Evolutionary conservation across 2,888 invertebrate species (phyloP).

Genomic region (Fragum fragum): DNA sequence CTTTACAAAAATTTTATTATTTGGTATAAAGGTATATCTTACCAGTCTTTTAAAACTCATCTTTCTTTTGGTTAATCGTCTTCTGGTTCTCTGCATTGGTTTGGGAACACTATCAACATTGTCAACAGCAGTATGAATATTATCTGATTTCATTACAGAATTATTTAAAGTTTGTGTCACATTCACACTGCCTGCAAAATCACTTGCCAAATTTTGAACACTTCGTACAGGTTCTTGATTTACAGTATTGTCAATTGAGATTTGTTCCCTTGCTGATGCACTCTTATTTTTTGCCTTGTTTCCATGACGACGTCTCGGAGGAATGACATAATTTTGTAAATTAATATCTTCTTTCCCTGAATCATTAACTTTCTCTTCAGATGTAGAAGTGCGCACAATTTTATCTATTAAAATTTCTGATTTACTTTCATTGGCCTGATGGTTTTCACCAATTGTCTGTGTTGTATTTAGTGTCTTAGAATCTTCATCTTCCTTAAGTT

Average conservation of each 20-base stretch:
- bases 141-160: background rate
- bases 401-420: too few species aligned
- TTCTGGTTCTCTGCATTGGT: slow-evolving; percentile 40
- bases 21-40: slow-evolving; percentile 22
- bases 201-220: background rate
- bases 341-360: background rate
- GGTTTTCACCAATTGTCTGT: too few species aligned
- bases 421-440: too few species aligned
- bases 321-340: slow-evolving; percentile 5
- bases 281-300: background rate
- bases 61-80: slow-evolving; percentile 44
- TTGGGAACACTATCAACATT: slow-evolving; percentile 16
- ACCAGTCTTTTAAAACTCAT: slow-evolving; percentile 61
- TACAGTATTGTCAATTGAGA: background rate
- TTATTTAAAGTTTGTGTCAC: background rate
- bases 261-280: background rate
- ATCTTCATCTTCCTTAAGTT: too few species aligned
- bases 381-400: too few species aligned
- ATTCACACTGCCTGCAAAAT: background rate
- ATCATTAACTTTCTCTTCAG: background rate
- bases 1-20: too few species aligned
- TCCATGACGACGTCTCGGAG: slow-evolving; percentile 19
- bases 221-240: background rate
- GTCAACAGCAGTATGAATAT: background rate
- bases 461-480: too few species aligned